phyloP scores from a whole-genome alignment of 2,888 invertebrate species.

The Ophraella communa region DNA sequence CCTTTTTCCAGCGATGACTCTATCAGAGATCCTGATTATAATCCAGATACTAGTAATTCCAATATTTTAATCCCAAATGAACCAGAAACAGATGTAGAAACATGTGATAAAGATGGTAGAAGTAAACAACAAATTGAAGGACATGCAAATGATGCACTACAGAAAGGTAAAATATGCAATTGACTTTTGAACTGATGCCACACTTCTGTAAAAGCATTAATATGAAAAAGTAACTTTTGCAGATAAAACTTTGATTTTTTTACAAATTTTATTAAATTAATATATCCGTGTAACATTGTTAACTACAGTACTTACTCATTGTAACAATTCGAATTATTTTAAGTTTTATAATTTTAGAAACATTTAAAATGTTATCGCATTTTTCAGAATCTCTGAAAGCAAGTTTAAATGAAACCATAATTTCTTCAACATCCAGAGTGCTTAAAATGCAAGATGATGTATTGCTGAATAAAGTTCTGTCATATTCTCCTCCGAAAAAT shows the following conservation, averaged over 20 bases:
- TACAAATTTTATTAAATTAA: background rate
- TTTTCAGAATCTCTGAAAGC: background rate
- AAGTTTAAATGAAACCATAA: background rate
- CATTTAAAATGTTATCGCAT: background rate
- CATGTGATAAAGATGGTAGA: background rate
- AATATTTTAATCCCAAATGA: background rate
- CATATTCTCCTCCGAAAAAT: background rate
- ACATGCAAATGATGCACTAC: slow-evolving; percentile 5
- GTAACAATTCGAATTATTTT: background rate
- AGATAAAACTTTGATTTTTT: background rate
- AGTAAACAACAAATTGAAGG: background rate
- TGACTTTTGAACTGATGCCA: background rate
- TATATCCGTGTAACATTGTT: background rate
- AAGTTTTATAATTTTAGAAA: too few relatives aligned
- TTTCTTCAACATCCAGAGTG: background rate
- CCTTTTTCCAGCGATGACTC: slow-evolving; percentile 4
- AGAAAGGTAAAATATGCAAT: slow-evolving; percentile 1
- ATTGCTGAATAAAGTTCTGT: background rate
- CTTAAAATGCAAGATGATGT: background rate
- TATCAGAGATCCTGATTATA: slow-evolving; percentile 9
- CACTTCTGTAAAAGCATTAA: background rate
- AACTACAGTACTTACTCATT: too few relatives aligned
- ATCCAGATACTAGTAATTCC: background rate
- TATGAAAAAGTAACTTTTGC: background rate
- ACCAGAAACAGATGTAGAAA: background rate